Base-by-base conservation (phyloP, 1,140 invertebrate species). In the Heliconius hermathena region DNA sequence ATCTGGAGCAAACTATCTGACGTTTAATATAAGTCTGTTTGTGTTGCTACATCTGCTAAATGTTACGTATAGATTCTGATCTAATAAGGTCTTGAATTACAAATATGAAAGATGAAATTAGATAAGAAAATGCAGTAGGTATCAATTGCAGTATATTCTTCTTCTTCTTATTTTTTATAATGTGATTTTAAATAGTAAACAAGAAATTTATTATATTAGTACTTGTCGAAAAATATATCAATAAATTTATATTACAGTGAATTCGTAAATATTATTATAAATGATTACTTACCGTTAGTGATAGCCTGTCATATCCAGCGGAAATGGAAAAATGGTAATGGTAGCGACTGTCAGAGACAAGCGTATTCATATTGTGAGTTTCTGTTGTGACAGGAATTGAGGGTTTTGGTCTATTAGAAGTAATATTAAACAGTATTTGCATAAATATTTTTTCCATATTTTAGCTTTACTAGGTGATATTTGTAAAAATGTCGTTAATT, bases 1-100 rank as follows among this genome's bases (percentile, higher is more conserved):
- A 85, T 85, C 79, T 83, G 82, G 82, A 76, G 41, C 78, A 71
- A 38, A 29, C 60, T 66, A 66, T 66, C 60, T 66, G 60, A 66
- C 4, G 22, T 66, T 66, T 29, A 66, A 66, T 29, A 26, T 66
- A 66, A 22, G 26, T 66, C 22, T 66, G 60, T 26, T 66, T 29
- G 22, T 66, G 3, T 66, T 66, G 52, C 18, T 36, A 29, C 20
- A 57, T 75, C 73, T 52, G 49, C 41, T 74, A 33, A 71, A 71
- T 60, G 54, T 60, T 22, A 22, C n/a, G 9, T 9, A 8, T 60
- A 20, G 46, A 16, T 49, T 4, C 16, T 49, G 49, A 54, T 6
- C 6, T 36, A 36, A 36, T 36, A 36, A 36, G 5, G 33, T 54
- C 20, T 54, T n/a, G 18, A 8, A 54, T 20, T 54, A 54, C 0